Conservation (phyloP, 2,888 invertebrate genomes). For the Pterostichus madidus region DNA sequence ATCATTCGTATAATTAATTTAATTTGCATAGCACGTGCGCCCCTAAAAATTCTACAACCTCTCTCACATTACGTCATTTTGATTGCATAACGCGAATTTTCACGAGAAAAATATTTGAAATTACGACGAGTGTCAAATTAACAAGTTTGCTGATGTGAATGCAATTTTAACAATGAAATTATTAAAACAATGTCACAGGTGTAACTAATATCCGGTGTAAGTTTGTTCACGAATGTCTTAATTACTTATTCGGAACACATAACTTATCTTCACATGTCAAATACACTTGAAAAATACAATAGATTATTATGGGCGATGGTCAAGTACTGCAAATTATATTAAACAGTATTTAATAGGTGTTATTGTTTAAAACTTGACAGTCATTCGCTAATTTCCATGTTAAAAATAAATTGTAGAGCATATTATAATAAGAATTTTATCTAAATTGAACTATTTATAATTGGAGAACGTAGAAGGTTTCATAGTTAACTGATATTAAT, state of each 20-base stretch:
- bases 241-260: conserved; percentile 24
- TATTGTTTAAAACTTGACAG: neutral
- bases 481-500: neutral
- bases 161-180: neutral
- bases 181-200: conserved; percentile 1
- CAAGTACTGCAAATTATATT: neutral
- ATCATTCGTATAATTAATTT: neutral
- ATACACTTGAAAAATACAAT: conserved; percentile 19
- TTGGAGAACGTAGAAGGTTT: conserved; percentile 2
- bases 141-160: neutral
- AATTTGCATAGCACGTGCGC: conserved; percentile 6
- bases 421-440: conserved; percentile 2
- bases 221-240: neutral
- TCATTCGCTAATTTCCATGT: conserved; percentile 1
- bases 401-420: neutral
- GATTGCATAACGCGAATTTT: neutral
- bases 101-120: neutral
- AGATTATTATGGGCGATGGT: neutral
- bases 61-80: neutral
- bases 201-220: conserved; percentile 8
- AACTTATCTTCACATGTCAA: neutral
- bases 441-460: neutral
- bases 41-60: neutral
- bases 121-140: neutral
- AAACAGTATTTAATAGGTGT: neutral